Evolutionary conservation across 2,888 invertebrate species (phyloP), one percentile per base, ranked within the genome.

Genomic region (Eubasilissa splendida): DNA sequence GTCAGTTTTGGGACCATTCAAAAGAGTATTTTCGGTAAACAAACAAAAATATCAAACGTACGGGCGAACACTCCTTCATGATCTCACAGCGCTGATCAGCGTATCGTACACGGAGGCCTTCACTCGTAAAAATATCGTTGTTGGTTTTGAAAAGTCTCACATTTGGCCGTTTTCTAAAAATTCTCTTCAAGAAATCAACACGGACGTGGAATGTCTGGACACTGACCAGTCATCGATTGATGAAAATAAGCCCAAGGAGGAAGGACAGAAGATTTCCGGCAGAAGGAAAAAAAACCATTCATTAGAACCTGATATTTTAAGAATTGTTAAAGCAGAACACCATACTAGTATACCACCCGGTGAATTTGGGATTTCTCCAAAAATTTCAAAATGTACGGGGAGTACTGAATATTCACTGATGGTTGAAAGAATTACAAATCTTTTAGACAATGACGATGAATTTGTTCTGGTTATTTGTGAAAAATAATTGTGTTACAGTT

Each of bases 121-220:
- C 14, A 52, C 12, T 52, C 33, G 9, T n/a, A 52, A 50, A 12
- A 68, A n/a, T 68, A 68, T 68, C 14, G n/a, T 14, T 2, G 7
- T 5, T n/a, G 50, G 68, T 14, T 68, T 68, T 52, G 50, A 68
- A 68, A 68, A 68, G 14, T n/a, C 50, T n/a, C 50, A 68, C 50
- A 68, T 68, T 52, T 68, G 68, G 68, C 68, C 68, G 0, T 68
- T 68, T 50, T 52, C 42, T 4, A 68, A 68, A 68, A 14, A 68
- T 50, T 31, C 33, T 42, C 33, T 63, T 11, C 31, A 33, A 33
- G 63, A 63, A 33, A 63, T 11, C 33, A 12, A 12, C 42, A 33
- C 42, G 22, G 12, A 63, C 5, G 42, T n/a, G 42, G 63, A 63
- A 31, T 42, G 42, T 11, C 42, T 63, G 42, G 33, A 63, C 12